Percentiles rank a stretch among this genome's conserved stretches.
These are phyloP conservation scores for Myoxocephalus aenaeus DNA, from an alignment of 2,797 vertebrate species.

Conservation along the genomic window DNA sequence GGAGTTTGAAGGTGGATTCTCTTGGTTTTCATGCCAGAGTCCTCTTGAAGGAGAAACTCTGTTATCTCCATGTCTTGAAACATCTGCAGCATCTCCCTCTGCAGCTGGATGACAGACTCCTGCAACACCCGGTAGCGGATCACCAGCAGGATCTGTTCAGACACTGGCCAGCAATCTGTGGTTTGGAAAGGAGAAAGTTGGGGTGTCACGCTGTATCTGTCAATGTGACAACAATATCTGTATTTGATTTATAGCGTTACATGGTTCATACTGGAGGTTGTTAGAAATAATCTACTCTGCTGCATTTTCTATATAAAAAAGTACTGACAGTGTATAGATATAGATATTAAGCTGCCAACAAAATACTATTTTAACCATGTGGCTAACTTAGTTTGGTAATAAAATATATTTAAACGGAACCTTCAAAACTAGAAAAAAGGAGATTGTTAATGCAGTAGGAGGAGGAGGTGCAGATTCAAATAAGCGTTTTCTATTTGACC, in stretches of 20 bases:
- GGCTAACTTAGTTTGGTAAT: too few species aligned
- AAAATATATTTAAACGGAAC: too few species aligned
- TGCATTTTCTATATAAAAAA: too few species aligned
- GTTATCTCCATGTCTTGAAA: constrained; percentile 78
- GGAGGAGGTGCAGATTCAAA: not conserved
- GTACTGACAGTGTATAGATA: too few species aligned
- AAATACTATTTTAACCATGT: not conserved
- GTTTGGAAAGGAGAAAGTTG: not conserved
- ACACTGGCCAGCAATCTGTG: constrained; percentile 81
- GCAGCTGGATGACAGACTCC: constrained; percentile 69
- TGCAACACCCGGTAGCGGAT: constrained; percentile 82
- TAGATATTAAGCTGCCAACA: not conserved
- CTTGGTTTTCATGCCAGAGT: not conserved
- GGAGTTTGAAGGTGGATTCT: constrained; percentile 9
- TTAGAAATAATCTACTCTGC: not conserved
- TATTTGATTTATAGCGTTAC: not conserved
- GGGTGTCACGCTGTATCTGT: not conserved
- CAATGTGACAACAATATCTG: too few species aligned
- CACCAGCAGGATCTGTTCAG: constrained; percentile 87
- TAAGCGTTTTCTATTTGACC: not conserved
- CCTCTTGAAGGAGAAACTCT: constrained; percentile 46
- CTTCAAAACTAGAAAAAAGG: not conserved
- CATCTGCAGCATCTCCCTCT: constrained; percentile 77
- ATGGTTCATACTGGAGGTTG: not conserved
- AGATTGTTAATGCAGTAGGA: not conserved